Percentiles rank a stretch among this genome's conserved stretches.
Evolutionary conservation across 2,113 vertebrate genomes (phyloP).

Genomic region (Ursus arctos): DNA sequence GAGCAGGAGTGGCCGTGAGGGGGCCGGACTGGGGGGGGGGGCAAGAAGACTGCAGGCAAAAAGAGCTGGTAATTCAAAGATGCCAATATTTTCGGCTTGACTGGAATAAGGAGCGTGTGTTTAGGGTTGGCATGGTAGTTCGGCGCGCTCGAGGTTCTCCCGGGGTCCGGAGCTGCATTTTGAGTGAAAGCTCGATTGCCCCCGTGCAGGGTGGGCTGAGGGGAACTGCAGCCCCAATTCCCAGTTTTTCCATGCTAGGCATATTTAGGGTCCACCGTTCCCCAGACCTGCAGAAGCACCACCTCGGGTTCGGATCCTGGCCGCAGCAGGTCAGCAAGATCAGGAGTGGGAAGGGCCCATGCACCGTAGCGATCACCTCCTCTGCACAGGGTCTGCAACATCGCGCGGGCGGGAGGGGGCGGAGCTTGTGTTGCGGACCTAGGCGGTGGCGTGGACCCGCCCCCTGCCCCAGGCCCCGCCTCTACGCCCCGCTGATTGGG

Average conservation of each 20-base stretch:
- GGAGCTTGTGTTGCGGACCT: conserved; percentile 71
- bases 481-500: conserved; percentile 43
- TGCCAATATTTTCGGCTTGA: conserved; percentile 11
- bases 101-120: background rate
- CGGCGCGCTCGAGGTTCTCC: background rate
- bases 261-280: background rate
- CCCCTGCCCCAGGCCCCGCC: background rate
- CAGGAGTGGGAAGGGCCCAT: rapidly evolving
- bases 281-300: background rate
- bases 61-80: conserved; percentile 55
- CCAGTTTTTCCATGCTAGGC: background rate
- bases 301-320: background rate
- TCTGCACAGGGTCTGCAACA: rapidly evolving
- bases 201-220: background rate
- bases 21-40: background rate
- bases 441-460: conserved; percentile 38
- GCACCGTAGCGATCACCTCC: rapidly evolving
- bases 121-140: background rate
- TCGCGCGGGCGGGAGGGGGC: conserved; percentile 25
- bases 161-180: background rate
- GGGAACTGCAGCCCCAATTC: background rate
- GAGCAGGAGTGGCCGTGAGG: conserved; percentile 21
- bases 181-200: background rate
- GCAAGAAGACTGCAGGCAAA: conserved; percentile 42
- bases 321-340: background rate